Base-by-base conservation (phyloP, 2,113 vertebrate genomes). In the Tychaedon coryphoeus region DNA sequence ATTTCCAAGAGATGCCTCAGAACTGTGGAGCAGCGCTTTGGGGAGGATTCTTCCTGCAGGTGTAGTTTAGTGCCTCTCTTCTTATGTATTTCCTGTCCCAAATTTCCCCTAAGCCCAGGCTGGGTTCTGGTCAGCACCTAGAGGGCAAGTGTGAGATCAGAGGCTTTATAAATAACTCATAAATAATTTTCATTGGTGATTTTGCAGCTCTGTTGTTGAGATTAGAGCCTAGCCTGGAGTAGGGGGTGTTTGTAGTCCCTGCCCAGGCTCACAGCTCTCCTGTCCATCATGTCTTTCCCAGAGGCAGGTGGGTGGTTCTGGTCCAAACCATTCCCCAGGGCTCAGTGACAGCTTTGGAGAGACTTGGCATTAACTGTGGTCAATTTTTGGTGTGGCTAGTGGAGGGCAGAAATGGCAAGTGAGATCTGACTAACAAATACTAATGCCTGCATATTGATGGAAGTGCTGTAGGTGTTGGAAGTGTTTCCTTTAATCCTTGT, bases 211-310 rank as follows among this genome's bases (percentile, higher is more conserved):
- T 40, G 12, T 31, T 45, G 50, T 43, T n/a, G 60, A 72, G 50
- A 43, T 23, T 33, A 25, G 71, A 73, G 65, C 28, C 38, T n/a
- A 16, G 43, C 43, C 71, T 70, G 77, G 19, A 54, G 28, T 45
- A 51, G 36, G 53, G 26, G 23, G 16, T 70, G 62, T 23, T 31
- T 64, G 34, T 6, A 22, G 54, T 23, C 51, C 25, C 12, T 64
- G 43, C 22, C n/a, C 43, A 33, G 33, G 38, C 71, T 64, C 69
- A 43, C 38, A 8, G 28, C 53, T 72, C 70, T n/a, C 51, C 40
- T 10, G 2, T 31, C 47, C n/a, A 22, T 48, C 43, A 2, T 0
- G 0, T 45, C 29, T 38, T 60, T 40, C 31, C 48, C 14, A 24
- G 36, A 77, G 23, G 26, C 45, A 34, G 12, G 10, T 40, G 48